Conservation (phyloP, 2,797 vertebrate species). For the Pempheris klunzingeri region DNA sequence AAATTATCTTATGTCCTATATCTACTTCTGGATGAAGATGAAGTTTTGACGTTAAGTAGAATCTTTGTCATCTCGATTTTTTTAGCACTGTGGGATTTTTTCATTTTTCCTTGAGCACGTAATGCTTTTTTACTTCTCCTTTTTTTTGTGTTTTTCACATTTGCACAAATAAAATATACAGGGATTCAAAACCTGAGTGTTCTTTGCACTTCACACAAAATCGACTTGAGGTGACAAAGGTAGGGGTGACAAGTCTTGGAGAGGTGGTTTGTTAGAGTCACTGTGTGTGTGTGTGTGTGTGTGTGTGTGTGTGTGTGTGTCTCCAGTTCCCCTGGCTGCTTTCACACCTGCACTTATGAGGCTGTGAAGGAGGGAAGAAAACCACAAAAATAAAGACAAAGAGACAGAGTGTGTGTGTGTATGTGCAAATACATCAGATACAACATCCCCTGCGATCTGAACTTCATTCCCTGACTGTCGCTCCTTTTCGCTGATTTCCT, state of each 20-base stretch:
- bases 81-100: neutral
- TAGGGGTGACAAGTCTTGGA: slow-evolving; percentile 35
- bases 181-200: slow-evolving; percentile 18
- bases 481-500: slow-evolving; percentile 39
- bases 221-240: slow-evolving; percentile 37
- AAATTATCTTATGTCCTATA: neutral
- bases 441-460: slow-evolving; percentile 38
- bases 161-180: slow-evolving; percentile 39
- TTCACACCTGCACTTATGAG: slow-evolving; percentile 39
- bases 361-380: slow-evolving; percentile 21
- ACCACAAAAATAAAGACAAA: slow-evolving; percentile 32
- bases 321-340: slow-evolving; percentile 17
- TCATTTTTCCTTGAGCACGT: neutral
- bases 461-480: slow-evolving; percentile 38
- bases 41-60: neutral
- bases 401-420: neutral
- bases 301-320: neutral
- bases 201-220: slow-evolving; percentile 14
- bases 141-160: slow-evolving; percentile 25
- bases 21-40: slow-evolving; percentile 6
- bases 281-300: slow-evolving; percentile 9
- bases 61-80: slow-evolving; percentile 1
- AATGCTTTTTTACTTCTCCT: slow-evolving; percentile 4
- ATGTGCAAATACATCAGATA: slow-evolving; percentile 27
- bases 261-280: slow-evolving; percentile 38